These are phyloP conservation scores for Poeciliopsis turneri DNA, from an alignment of 2,797 vertebrate species.

Conservation along the genomic window DNA sequence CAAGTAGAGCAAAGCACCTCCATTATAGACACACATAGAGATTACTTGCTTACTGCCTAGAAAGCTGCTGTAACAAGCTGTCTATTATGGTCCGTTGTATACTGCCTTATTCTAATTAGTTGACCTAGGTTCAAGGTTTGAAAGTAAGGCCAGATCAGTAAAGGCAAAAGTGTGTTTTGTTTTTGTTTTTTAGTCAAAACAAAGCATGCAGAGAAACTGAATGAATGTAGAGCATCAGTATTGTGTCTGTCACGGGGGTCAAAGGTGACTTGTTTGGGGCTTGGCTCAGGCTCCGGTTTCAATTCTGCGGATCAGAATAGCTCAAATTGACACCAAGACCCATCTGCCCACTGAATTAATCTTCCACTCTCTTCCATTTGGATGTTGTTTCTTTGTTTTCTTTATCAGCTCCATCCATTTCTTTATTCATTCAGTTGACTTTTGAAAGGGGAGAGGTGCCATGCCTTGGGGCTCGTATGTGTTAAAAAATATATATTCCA, in stretches of 20 bases:
- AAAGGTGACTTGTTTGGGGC: constrained; percentile 77
- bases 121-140: constrained; percentile 69
- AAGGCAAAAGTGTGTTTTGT: constrained; percentile 53
- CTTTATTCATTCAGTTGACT: constrained; percentile 83
- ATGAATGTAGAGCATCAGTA: constrained; percentile 71
- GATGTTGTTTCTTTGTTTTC: constrained; percentile 80
- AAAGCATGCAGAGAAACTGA: constrained; percentile 67
- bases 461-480: constrained; percentile 77
- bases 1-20: constrained; percentile 37
- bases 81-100: constrained; percentile 52
- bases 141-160: constrained; percentile 63
- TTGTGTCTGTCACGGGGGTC: constrained; percentile 75
- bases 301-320: constrained; percentile 81
- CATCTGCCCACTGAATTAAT: constrained; percentile 82
- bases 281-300: constrained; percentile 77
- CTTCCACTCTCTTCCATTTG: constrained; percentile 80
- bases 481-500: constrained; percentile 55
- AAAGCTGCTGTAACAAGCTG: constrained; percentile 38
- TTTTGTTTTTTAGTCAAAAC: constrained; percentile 64
- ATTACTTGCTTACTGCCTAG: constrained; percentile 8
- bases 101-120: constrained; percentile 61
- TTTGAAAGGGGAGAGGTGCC: constrained; percentile 83
- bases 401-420: constrained; percentile 81
- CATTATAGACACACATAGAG: constrained; percentile 17
- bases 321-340: constrained; percentile 85